Percentiles rank a stretch among this genome's conserved stretches.
These are phyloP conservation scores for Polyommatus icarus DNA, from an alignment of 2,888 invertebrate genomes.

Conservation along the genomic window DNA sequence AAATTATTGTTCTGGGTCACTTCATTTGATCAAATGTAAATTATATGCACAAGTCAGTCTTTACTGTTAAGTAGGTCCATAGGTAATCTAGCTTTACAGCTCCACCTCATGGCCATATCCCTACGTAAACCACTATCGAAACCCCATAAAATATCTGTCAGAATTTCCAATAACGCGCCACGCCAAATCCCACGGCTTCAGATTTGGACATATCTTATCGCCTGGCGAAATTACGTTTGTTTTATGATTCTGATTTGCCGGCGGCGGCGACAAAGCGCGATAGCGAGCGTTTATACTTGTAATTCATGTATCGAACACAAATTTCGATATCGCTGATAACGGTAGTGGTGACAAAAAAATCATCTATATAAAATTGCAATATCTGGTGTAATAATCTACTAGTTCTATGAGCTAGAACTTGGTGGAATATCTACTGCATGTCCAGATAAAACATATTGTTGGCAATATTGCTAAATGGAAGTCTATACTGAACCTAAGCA, in stretches of 20 bases:
- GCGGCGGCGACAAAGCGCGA: slow-evolving; percentile 72
- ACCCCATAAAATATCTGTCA: slow-evolving; percentile 24
- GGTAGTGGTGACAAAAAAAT: slow-evolving; percentile 53
- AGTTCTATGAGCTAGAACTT: too few species aligned
- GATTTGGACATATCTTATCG: slow-evolving; percentile 77
- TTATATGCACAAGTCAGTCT: neutral
- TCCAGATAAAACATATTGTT: too few species aligned
- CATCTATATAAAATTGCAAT: neutral
- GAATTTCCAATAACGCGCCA: slow-evolving; percentile 65
- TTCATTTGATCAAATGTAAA: neutral
- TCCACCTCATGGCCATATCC: neutral
- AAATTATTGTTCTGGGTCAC: too few species aligned
- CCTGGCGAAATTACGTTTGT: slow-evolving; percentile 75
- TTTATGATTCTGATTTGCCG: slow-evolving; percentile 78
- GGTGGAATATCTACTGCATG: too few species aligned
- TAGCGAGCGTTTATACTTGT: slow-evolving; percentile 71
- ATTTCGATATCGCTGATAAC: slow-evolving; percentile 69
- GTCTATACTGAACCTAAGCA: too few species aligned
- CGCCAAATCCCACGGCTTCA: slow-evolving; percentile 74
- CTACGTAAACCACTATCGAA: neutral
- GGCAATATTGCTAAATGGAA: too few species aligned
- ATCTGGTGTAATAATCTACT: too few species aligned
- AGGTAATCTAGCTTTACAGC: neutral
- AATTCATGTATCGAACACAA: slow-evolving; percentile 78
- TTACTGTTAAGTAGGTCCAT: neutral